Base-by-base conservation (phyloP, 2,888 invertebrate species). In the Chymomyza caudatula region DNA sequence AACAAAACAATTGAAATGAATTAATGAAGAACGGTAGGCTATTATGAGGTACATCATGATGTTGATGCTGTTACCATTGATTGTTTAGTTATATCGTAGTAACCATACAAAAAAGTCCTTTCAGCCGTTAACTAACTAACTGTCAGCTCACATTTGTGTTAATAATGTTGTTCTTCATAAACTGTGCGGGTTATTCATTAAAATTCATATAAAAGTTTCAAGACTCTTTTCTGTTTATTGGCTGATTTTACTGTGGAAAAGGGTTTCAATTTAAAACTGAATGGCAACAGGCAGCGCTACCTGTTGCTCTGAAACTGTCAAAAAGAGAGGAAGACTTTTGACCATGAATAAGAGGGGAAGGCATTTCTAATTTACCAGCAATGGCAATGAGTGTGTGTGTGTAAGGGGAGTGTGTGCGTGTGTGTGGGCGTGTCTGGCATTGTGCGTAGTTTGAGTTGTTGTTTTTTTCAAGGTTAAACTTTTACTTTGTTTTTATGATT, bases 251-350 rank as follows among this genome's bases (percentile, higher is more conserved):
- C n/a, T n/a, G n/a, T n/a, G 29, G 29, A 37, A 37, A 37, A 37
- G 8, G 29, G 29, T 37, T 37, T 37, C 29, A 37, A 37, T 37
- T 37, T 37, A 37, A 37, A 37, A 37, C 11, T 37, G 54, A 17
- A 54, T 17, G 15, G 37, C 42, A 17, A 11, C 20, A 59, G 44
- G 42, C 58, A 66, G 56, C 67, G 67, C 43, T 82, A 80, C 79
- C 84, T 83, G 80, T 84, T 81, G 80, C 82, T 69, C 59, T 47
- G 43, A 60, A 3, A 25, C 23, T 13, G 44, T 22, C n/a, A n/a
- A n/a, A n/a, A n/a, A n/a, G 37, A 1, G 6, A 43, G 3, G 25
- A 8, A 37, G 3, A 11, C 8, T 29, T 29, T 8, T 37, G 42
- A 43, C 4, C 23, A 20, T 20, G 43, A 11, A 20, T n/a, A 15